Percentiles rank a stretch among this genome's conserved stretches.
These are phyloP conservation scores for Acanthoscelides obtectus DNA, from an alignment of 2,888 invertebrate genomes.

Conservation along the genomic window DNA sequence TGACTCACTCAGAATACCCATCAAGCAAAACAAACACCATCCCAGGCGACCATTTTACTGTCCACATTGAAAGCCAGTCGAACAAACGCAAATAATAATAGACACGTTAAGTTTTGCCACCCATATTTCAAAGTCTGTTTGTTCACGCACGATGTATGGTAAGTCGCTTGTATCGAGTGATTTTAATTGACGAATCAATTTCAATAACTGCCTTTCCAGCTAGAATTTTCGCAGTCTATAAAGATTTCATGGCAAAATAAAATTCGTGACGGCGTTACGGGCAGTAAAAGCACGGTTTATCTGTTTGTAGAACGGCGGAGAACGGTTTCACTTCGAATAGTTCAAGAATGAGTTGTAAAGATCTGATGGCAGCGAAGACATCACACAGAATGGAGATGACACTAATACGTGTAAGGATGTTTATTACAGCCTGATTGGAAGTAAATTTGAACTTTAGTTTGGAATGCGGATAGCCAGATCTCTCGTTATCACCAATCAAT, in stretches of 20 bases:
- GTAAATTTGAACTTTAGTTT: too few relatives aligned
- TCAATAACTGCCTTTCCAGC: neutral
- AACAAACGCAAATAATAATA: neutral
- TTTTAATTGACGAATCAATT: neutral
- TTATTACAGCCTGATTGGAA: too few relatives aligned
- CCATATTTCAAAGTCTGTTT: neutral
- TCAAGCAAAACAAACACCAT: neutral
- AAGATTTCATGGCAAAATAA: neutral
- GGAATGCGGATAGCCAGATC: too few relatives aligned
- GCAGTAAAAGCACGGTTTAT: neutral
- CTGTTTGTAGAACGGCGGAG: neutral
- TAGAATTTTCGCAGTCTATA: neutral
- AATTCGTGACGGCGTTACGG: neutral
- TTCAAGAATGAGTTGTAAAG: neutral
- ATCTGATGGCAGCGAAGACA: neutral
- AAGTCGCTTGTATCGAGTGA: neutral
- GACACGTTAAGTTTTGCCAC: neutral
- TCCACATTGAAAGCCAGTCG: neutral
- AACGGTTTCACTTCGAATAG: neutral
- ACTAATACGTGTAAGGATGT: neutral
- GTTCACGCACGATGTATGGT: neutral
- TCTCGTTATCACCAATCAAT: too few relatives aligned
- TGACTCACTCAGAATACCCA: neutral
- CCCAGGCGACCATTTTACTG: neutral
- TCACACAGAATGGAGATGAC: neutral